Percentiles rank a stretch among this genome's conserved stretches.
phyloP scores from a whole-genome alignment of 2,888 invertebrate species.

The Tetrapedia diversipes region DNA sequence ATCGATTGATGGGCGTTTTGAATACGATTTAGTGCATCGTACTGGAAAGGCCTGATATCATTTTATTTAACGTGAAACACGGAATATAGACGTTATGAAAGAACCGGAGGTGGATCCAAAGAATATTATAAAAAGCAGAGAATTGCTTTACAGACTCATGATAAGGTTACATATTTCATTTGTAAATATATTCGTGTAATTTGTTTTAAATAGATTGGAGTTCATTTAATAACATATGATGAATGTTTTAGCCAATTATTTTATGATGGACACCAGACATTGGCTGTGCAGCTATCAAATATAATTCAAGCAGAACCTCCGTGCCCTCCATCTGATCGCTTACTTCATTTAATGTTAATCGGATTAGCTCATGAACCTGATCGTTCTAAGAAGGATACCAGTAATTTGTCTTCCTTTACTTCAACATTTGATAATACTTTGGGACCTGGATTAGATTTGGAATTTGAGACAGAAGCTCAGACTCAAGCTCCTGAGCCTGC shows the following conservation, averaged over 20 bases:
- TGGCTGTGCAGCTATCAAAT: conserved; percentile 93
- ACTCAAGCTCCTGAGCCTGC: conserved; percentile 98
- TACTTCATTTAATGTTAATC: conserved; percentile 92
- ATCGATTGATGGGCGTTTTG: conserved; percentile 70
- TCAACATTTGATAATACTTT: conserved; percentile 86
- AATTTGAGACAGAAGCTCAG: conserved; percentile 97
- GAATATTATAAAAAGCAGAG: conserved; percentile 94
- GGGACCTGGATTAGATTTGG: conserved; percentile 93
- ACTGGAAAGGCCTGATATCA: conserved; percentile 59
- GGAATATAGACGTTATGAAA: conserved; percentile 75
- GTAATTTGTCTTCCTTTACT: conserved; percentile 84
- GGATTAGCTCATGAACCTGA: conserved; percentile 94
- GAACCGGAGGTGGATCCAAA: conserved; percentile 86
- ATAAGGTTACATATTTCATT: conserved; percentile 88
- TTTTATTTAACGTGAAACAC: conserved; percentile 60
- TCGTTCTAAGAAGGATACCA: conserved; percentile 85
- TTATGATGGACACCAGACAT: conserved; percentile 98
- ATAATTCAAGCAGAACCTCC: conserved; percentile 95
- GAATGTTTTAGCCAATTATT: conserved; percentile 92
- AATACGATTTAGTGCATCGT: conserved; percentile 27
- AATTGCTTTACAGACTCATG: conserved; percentile 94
- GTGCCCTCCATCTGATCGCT: conserved; percentile 97
- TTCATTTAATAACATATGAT: background rate
- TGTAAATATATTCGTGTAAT: background rate
- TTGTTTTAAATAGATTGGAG: background rate